Percentiles rank a stretch among this genome's conserved stretches.
These are phyloP conservation scores for Brachionichthys hirsutus DNA, from an alignment of 2,113 vertebrate species.

Conservation along the genomic window DNA sequence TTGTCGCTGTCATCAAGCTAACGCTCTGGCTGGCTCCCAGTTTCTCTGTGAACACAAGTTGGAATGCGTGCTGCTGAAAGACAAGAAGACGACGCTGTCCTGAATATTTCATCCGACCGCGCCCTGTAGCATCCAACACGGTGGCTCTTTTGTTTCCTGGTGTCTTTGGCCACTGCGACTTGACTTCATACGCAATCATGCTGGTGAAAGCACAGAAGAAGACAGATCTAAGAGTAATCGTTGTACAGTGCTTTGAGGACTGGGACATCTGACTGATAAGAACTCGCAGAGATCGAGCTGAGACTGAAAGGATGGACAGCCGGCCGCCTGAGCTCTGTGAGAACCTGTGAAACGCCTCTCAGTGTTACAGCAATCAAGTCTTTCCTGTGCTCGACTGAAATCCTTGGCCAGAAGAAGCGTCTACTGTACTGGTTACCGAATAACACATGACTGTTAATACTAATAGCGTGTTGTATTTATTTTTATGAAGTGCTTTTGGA, in stretches of 20 bases:
- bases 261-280: constrained; percentile 33
- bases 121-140: constrained; percentile 61
- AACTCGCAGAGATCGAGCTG: constrained; percentile 65
- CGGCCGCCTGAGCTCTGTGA: constrained; percentile 76
- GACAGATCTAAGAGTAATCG: constrained; percentile 70
- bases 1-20: constrained; percentile 74
- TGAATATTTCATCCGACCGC: constrained; percentile 58
- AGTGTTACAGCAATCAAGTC: constrained; percentile 92
- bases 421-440: constrained; percentile 90
- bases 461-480: constrained; percentile 99
- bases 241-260: constrained; percentile 66
- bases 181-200: constrained; percentile 45
- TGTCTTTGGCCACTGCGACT: constrained; percentile 53
- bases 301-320: constrained; percentile 79
- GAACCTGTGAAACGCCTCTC: constrained; percentile 96
- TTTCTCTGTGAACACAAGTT: constrained; percentile 75
- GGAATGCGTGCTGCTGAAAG: constrained; percentile 77
- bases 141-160: constrained; percentile 56
- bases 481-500: constrained; percentile 87
- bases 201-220: constrained; percentile 87
- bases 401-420: constrained; percentile 82
- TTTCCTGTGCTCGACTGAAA: constrained; percentile 71
- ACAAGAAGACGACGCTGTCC: constrained; percentile 53
- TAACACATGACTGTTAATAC: constrained; percentile 95
- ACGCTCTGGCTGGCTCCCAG: constrained; percentile 74